Evolutionary conservation across 2,888 invertebrate species (phyloP).

Genomic region (Lasioglossum pauxillum): DNA sequence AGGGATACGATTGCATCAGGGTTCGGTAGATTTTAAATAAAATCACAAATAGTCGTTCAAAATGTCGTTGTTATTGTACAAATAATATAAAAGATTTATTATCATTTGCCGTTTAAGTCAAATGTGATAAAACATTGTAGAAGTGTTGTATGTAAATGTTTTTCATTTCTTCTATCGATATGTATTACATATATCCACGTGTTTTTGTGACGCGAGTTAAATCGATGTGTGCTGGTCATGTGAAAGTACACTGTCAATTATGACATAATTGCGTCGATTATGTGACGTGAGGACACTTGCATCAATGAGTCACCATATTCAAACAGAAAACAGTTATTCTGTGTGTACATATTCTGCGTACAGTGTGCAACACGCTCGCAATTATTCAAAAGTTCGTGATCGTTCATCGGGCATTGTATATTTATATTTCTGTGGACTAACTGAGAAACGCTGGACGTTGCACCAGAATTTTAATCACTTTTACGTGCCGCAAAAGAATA

Average conservation of each 20-base stretch:
- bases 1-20: too few species aligned
- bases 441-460: background rate
- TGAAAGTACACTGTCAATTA: background rate
- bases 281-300: background rate
- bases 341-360: background rate
- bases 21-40: too few species aligned
- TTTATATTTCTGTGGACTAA: background rate
- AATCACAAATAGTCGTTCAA: too few species aligned
- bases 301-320: background rate
- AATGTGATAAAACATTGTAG: background rate
- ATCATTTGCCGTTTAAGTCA: too few species aligned
- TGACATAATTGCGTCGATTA: slow-evolving; percentile 17
- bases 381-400: background rate
- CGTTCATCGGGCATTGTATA: background rate
- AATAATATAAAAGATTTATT: too few species aligned
- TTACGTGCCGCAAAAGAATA: background rate
- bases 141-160: background rate
- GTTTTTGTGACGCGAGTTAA: background rate
- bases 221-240: background rate
- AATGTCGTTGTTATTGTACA: too few species aligned
- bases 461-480: background rate
- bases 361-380: background rate
- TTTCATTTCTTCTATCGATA: background rate
- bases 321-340: background rate
- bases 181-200: background rate